Evolutionary conservation across 1,140 invertebrate genomes (phyloP).

Genomic region (Lasioglossum baleicum): DNA sequence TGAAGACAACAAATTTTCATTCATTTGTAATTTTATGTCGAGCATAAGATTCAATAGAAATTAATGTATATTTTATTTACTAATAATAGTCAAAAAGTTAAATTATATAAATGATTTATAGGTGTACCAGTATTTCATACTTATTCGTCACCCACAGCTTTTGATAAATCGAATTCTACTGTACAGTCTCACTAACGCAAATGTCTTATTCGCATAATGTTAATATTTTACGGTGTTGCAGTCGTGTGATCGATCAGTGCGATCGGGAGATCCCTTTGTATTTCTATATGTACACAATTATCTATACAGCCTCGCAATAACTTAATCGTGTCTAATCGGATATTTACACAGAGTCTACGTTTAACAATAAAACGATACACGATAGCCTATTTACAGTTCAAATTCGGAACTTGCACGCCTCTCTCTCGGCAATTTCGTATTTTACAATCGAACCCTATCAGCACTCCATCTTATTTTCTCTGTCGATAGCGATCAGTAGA

Average conservation of each 20-base stretch:
- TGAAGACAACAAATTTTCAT: too few species aligned
- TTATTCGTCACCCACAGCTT: background rate
- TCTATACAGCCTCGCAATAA: slow-evolving; percentile 59
- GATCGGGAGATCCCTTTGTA: slow-evolving; percentile 28
- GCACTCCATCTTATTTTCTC: too few species aligned
- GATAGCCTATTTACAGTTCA: slow-evolving; percentile 51
- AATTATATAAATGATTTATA: background rate
- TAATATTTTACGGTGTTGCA: background rate
- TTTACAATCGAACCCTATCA: background rate
- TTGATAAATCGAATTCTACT: background rate
- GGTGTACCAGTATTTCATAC: background rate
- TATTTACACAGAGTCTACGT: slow-evolving; percentile 55
- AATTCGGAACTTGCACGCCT: slow-evolving; percentile 29
- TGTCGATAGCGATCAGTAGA: too few species aligned
- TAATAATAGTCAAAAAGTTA: too few species aligned
- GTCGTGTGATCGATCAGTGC: background rate
- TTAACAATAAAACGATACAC: slow-evolving; percentile 32
- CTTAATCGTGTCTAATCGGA: slow-evolving; percentile 53
- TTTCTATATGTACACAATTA: slow-evolving; percentile 46
- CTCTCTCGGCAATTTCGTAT: background rate
- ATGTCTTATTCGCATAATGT: background rate
- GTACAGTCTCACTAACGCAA: background rate
- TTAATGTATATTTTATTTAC: too few species aligned
- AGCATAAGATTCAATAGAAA: too few species aligned
- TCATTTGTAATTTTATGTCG: too few species aligned